phyloP scores from a whole-genome alignment of 2,888 invertebrate genomes.

The Cryptocephalus primarius region DNA sequence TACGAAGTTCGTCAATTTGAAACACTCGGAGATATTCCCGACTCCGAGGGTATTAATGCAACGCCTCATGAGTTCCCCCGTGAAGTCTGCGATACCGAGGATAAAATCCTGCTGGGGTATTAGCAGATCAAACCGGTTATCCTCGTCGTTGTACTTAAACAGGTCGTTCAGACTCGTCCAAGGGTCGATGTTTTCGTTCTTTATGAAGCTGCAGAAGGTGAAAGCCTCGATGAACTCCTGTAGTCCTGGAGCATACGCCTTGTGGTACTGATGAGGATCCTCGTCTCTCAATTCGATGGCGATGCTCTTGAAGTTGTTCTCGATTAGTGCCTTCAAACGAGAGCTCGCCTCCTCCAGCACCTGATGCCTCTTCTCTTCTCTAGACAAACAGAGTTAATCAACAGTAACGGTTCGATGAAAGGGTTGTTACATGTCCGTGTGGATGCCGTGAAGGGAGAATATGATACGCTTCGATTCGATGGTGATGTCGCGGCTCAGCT shows the following conservation, averaged over 20 bases:
- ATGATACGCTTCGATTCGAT: slow-evolving; percentile 87
- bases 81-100: slow-evolving; percentile 75
- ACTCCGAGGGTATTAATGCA: slow-evolving; percentile 73
- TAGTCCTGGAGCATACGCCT: slow-evolving; percentile 54
- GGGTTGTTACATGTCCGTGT: slow-evolving; percentile 33
- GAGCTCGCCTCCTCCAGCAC: slow-evolving; percentile 53
- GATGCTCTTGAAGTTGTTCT: slow-evolving; percentile 52
- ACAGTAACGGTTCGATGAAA: neutral
- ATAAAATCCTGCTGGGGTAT: slow-evolving; percentile 48
- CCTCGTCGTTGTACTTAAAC: slow-evolving; percentile 22
- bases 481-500: slow-evolving; percentile 72
- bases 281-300: slow-evolving; percentile 61
- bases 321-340: slow-evolving; percentile 52
- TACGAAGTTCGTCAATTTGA: slow-evolving; percentile 60
- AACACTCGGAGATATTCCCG: slow-evolving; percentile 63
- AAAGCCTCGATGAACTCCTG: slow-evolving; percentile 84
- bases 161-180: slow-evolving; percentile 34
- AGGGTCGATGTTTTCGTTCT: slow-evolving; percentile 46
- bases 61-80: slow-evolving; percentile 83
- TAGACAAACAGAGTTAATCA: slow-evolving; percentile 12
- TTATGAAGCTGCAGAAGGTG: slow-evolving; percentile 63
- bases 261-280: slow-evolving; percentile 58
- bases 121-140: slow-evolving; percentile 20
- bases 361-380: slow-evolving; percentile 43
- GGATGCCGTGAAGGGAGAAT: slow-evolving; percentile 69